Conservation (phyloP, 2,797 vertebrate genomes). For the Crenichthys baileyi region DNA sequence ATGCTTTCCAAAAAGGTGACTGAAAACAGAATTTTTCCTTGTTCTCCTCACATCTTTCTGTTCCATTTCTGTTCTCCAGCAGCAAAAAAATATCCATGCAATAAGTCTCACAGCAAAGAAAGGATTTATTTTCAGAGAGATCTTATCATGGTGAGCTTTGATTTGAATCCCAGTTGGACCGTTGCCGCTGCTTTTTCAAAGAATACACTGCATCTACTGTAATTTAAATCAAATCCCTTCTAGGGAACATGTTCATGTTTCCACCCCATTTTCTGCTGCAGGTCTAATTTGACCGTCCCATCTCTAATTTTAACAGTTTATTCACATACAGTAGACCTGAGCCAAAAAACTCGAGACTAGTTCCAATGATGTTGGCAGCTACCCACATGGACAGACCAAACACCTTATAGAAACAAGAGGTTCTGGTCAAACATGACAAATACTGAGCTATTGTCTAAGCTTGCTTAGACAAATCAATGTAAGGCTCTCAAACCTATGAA, state of each 20-base stretch:
- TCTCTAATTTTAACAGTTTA: neutral
- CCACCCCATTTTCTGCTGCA: neutral
- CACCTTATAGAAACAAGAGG: too few species aligned
- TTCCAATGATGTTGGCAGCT: too few species aligned
- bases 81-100: neutral
- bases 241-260: neutral
- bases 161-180: slow-evolving; percentile 15
- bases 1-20: slow-evolving; percentile 94
- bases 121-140: slow-evolving; percentile 12
- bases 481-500: too few species aligned
- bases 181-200: neutral
- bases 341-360: neutral
- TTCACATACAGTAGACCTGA: neutral
- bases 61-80: neutral
- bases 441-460: too few species aligned
- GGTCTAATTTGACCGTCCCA: neutral
- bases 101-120: neutral
- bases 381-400: too few species aligned
- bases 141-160: slow-evolving; percentile 10
- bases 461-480: too few species aligned
- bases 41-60: neutral
- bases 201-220: neutral
- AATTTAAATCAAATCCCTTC: neutral
- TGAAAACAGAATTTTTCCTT: neutral
- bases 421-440: too few species aligned